Evolutionary conservation across 2,888 invertebrate genomes (phyloP).

Genomic region (Drosophila flavopinicola): DNA sequence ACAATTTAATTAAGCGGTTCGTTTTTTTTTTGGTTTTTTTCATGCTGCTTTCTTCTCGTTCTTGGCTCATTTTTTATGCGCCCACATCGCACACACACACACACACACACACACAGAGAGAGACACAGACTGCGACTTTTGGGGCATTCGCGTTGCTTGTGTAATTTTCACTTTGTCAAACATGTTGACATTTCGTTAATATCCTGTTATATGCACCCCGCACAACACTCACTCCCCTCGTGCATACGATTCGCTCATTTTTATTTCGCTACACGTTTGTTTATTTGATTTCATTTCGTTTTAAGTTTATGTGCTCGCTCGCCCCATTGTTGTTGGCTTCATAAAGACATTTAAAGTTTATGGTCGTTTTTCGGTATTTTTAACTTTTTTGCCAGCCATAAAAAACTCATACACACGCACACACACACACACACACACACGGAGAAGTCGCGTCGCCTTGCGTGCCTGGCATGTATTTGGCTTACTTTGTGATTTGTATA

Average conservation of each 20-base stretch:
- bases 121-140: slow-evolving; percentile 34
- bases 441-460: slow-evolving; percentile 42
- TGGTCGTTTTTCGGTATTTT: slow-evolving; percentile 59
- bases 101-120: slow-evolving; percentile 28
- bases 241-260: slow-evolving; percentile 37
- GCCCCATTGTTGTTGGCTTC: slow-evolving; percentile 59
- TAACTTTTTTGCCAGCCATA: slow-evolving; percentile 65
- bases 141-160: slow-evolving; percentile 36
- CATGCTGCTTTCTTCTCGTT: slow-evolving; percentile 23
- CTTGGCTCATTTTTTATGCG: slow-evolving; percentile 57
- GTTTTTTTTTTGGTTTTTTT: slow-evolving; percentile 22
- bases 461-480: slow-evolving; percentile 74
- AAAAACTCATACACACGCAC: slow-evolving; percentile 33
- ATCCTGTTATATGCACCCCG: slow-evolving; percentile 58
- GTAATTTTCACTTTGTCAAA: slow-evolving; percentile 77
- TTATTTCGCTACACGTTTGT: slow-evolving; percentile 67
- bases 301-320: slow-evolving; percentile 62
- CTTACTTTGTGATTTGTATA: slow-evolving; percentile 80
- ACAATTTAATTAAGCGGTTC: slow-evolving; percentile 79
- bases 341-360: slow-evolving; percentile 79
- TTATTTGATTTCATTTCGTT: slow-evolving; percentile 72
- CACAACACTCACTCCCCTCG: not conserved
- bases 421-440: slow-evolving; percentile 13
- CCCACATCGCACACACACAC: slow-evolving; percentile 46
- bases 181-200: slow-evolving; percentile 78